Evolutionary conservation across 2,797 vertebrate species (phyloP).

Genomic region (Catharus ustulatus): DNA sequence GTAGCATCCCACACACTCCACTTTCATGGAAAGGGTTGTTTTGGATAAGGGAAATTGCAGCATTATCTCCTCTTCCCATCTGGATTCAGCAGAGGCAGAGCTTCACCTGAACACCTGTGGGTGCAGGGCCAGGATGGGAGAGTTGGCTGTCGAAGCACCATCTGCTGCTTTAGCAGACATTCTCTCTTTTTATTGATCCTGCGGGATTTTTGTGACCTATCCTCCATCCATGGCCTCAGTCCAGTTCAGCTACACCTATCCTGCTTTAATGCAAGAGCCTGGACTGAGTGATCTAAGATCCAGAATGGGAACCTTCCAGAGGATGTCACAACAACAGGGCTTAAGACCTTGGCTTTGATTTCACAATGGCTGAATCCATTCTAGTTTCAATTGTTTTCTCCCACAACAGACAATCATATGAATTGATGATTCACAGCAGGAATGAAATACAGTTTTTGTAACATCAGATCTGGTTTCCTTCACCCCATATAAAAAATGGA

Average conservation of each 20-base stretch:
- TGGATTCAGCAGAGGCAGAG: background rate
- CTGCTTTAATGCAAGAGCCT: background rate
- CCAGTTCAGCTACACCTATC: background rate
- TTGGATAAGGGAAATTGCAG: rapidly evolving
- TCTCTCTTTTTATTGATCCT: background rate
- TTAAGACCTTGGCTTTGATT: background rate
- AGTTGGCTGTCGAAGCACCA: background rate
- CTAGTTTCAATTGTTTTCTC: background rate
- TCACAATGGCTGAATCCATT: background rate
- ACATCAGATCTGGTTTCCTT: background rate
- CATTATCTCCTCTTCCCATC: background rate
- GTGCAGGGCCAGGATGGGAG: background rate
- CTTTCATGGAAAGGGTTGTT: background rate
- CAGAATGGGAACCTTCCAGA: background rate
- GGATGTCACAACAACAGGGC: background rate
- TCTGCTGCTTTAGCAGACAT: background rate
- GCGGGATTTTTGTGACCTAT: background rate
- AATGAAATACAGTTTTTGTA: background rate
- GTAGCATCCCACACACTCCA: rapidly evolving
- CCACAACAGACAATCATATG: background rate
- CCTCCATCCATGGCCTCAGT: background rate
- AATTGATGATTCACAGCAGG: background rate
- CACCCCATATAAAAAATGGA: background rate
- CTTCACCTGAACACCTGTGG: background rate
- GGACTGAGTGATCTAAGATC: background rate